Percentiles rank a stretch among this genome's conserved stretches.
phyloP scores from a whole-genome alignment of 1,140 invertebrate genomes.

The Gryllus bimaculatus region DNA sequence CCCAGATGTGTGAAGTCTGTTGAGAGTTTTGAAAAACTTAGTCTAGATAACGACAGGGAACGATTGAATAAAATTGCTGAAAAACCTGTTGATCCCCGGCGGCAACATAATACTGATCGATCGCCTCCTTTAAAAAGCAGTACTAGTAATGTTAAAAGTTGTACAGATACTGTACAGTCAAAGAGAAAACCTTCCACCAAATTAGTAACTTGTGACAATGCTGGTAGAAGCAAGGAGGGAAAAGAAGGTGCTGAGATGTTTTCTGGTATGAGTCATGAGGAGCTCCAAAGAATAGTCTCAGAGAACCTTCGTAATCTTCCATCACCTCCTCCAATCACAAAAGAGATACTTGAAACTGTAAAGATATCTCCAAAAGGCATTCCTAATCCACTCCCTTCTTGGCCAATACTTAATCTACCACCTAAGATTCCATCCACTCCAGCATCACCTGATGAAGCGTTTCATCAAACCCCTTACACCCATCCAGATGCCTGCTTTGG shows the following conservation, averaged over 20 bases:
- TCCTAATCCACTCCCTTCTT: background rate
- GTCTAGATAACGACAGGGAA: background rate
- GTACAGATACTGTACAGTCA: background rate
- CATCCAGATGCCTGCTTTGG: no score
- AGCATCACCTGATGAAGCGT: background rate
- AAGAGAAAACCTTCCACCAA: background rate
- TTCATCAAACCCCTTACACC: no score
- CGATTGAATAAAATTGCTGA: background rate
- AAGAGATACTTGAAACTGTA: constrained; percentile 12
- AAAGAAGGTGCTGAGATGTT: constrained; percentile 7
- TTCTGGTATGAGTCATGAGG: constrained; percentile 14
- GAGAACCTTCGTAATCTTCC: constrained; percentile 15
- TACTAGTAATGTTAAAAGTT: background rate
- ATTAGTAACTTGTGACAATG: background rate
- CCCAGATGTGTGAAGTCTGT: no score
- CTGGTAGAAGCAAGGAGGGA: no score
- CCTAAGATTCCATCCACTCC: background rate
- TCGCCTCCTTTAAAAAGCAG: background rate
- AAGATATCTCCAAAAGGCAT: background rate
- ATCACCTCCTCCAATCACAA: constrained; percentile 13
- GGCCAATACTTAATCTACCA: background rate
- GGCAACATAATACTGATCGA: background rate
- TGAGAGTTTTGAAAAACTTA: background rate
- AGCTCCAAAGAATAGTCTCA: constrained; percentile 13
- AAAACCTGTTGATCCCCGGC: no score